phyloP scores from a whole-genome alignment of 2,888 invertebrate genomes.

The Hirtodrosophila cameraria region DNA sequence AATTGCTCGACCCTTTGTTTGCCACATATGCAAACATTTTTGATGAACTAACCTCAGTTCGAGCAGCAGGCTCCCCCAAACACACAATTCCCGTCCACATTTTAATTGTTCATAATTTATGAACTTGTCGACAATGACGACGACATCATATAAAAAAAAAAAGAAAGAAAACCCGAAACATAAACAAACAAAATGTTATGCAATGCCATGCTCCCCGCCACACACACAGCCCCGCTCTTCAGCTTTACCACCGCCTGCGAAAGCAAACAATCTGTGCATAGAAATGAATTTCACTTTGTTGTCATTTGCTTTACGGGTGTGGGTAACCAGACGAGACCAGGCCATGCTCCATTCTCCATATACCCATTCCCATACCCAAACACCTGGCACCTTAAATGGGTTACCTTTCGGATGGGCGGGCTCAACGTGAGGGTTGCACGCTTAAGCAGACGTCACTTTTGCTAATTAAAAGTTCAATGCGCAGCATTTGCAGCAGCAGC shows the following conservation, averaged over 20 bases:
- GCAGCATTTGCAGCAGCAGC: conserved; percentile 63
- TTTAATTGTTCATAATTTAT: conserved; percentile 65
- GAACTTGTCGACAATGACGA: conserved; percentile 39
- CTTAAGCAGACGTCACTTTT: conserved; percentile 58
- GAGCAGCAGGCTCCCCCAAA: conserved; percentile 17
- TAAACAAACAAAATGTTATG: conserved; percentile 61
- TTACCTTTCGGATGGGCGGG: conserved; percentile 12
- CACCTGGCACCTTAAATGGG: conserved; percentile 40
- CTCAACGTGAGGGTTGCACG: conserved; percentile 18
- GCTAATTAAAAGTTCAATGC: conserved; percentile 76
- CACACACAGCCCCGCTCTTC: background rate
- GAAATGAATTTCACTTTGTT: conserved; percentile 61
- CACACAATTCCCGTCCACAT: conserved; percentile 31
- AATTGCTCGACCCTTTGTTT: conserved; percentile 13
- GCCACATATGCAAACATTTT: conserved; percentile 49
- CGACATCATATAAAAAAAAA: conserved; percentile 21
- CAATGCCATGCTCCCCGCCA: conserved; percentile 36
- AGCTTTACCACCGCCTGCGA: conserved; percentile 1
- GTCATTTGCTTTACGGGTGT: conserved; percentile 34
- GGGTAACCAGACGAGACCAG: background rate
- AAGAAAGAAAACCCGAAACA: conserved; percentile 42
- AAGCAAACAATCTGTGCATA: conserved; percentile 57
- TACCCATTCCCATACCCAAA: conserved; percentile 6
- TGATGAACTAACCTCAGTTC: conserved; percentile 33
- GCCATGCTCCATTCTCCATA: too few species aligned